These are phyloP conservation scores for Alsophila aescularia DNA, from an alignment of 2,888 invertebrate species.

Conservation along the genomic window DNA sequence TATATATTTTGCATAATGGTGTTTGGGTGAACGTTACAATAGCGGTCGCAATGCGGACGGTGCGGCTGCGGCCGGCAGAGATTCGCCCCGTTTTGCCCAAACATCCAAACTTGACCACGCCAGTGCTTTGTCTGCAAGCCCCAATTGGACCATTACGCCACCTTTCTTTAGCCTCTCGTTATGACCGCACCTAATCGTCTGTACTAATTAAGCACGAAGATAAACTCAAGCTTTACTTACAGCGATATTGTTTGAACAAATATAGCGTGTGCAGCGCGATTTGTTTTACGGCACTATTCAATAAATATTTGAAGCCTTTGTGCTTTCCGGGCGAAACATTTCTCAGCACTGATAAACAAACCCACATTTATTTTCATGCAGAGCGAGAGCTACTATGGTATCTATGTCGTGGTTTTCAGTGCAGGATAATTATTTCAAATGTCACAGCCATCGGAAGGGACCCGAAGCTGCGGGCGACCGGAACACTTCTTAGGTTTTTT, in stretches of 20 bases:
- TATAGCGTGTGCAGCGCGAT: conserved; percentile 29
- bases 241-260: conserved; percentile 19
- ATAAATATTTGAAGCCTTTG: conserved; percentile 32
- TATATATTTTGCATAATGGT: conserved; percentile 75
- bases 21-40: conserved; percentile 65
- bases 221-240: conserved; percentile 26
- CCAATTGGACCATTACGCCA: conserved; percentile 45
- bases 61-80: conserved; percentile 24
- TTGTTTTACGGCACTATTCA: conserved; percentile 31
- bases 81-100: conserved; percentile 58
- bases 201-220: conserved; percentile 30
- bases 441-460: conserved; percentile 51
- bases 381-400: conserved; percentile 23
- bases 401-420: conserved; percentile 17
- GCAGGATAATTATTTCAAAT: conserved; percentile 45
- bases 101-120: conserved; percentile 70
- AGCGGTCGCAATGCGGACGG: conserved; percentile 59
- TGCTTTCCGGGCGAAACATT: conserved; percentile 32
- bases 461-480: conserved; percentile 55
- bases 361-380: conserved; percentile 34
- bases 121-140: conserved; percentile 55
- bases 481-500: conserved; percentile 49
- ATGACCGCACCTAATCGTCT: conserved; percentile 27
- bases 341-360: conserved; percentile 35
- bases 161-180: conserved; percentile 50